Base-by-base conservation (phyloP, 35 echinoderm and acorn worm species). In the Strongylocentrotus purpuratus region DNA sequence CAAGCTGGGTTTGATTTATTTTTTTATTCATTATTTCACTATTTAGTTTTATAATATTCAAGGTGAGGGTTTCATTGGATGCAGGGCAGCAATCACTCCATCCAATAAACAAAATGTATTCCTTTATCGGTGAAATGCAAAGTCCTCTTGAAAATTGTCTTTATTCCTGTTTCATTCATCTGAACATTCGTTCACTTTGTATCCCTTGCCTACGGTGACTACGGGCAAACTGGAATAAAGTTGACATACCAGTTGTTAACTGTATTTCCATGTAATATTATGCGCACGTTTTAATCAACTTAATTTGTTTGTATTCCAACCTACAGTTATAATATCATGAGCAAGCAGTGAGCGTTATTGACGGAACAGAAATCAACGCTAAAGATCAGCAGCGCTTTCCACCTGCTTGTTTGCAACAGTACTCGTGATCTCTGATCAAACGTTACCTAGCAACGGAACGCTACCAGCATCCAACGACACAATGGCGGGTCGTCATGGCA, bases 401-500 rank as follows among this genome's bases (percentile, higher is more conserved):
- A 28, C 25, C 65, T 28, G 65, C 28, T 78, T 78, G 65, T 8
- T 22, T 78, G 65, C 22, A 33, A 33, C 33, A 89, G 18, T 45
- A 89, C 87, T 4, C 20, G 87, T 89, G 87, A 33, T 46, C 32
- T 89, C 87, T 89, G 32, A 89, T 20, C 52, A 59, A 59, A 14
- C 87, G 33, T 89, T 33, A 89, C 87, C 87, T 89, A 89, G 87
- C 87, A 89, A 89, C 87, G 31, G 87, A 45, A 89, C 87, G 87
- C 87, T 89, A 20, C 87, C 87, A 46, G 32, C 32, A 46, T 45
- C 87, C 87, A 45, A 20, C 12, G 87, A 17, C 92, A 96, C 46
- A 47, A 96, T 96, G 95, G 94, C 86, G 78, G 18, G 90, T 45
- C 95, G 95, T 86, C 93, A 93, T 85, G 47, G 45, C 9, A 86